Conservation (phyloP, 1,140 invertebrate species). For the Cyclina sinensis region DNA sequence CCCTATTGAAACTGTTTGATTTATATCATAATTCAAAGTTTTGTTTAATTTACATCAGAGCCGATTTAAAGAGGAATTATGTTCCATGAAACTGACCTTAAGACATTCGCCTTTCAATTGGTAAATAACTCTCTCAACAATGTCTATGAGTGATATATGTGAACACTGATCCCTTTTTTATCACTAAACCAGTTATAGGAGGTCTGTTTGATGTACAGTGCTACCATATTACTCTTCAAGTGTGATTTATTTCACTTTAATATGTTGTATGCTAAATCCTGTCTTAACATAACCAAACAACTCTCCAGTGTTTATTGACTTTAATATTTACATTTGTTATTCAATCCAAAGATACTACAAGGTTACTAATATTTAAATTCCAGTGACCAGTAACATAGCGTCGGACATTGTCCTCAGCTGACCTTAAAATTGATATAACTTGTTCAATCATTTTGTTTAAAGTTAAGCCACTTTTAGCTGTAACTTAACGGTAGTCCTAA, state of each 20-base stretch:
- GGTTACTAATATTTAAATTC: not conserved
- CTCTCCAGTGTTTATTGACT: not conserved
- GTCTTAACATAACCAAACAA: not conserved
- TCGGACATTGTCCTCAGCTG: slow-evolving; percentile 10
- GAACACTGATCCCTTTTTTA: not conserved
- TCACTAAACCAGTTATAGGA: not conserved
- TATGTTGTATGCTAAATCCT: not conserved
- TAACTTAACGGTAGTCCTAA: no score
- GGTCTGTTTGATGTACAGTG: not conserved
- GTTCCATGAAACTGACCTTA: no score
- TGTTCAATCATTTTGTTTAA: not conserved
- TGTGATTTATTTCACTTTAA: slow-evolving; percentile 5
- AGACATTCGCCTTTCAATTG: no score
- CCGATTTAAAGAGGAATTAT: no score
- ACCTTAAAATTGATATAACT: not conserved
- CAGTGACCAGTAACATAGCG: not conserved
- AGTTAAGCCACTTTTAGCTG: no score
- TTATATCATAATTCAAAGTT: no score
- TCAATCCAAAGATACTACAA: not conserved
- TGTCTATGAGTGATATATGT: no score
- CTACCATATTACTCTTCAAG: not conserved
- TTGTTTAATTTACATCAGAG: no score
- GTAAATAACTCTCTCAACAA: no score
- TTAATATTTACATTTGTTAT: not conserved
- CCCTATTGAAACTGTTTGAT: no score